phyloP scores from a whole-genome alignment of 2,113 vertebrate species.

The Hyla sarda region DNA sequence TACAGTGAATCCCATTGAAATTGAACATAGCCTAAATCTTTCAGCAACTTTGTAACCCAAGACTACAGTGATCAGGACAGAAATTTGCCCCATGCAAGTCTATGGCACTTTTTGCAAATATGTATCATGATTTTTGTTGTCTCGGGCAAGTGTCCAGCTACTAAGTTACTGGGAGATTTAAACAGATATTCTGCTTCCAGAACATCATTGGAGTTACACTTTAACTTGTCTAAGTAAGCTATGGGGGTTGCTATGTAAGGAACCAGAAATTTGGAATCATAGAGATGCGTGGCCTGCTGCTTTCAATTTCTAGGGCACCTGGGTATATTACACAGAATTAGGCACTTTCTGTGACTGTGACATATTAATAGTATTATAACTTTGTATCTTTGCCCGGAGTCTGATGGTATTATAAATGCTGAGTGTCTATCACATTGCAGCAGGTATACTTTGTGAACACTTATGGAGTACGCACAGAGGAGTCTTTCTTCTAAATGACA shows the following conservation, averaged over 20 bases:
- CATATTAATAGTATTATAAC: background rate
- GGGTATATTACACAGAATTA: background rate
- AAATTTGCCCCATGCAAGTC: too few species aligned
- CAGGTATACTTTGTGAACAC: background rate
- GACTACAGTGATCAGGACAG: too few species aligned
- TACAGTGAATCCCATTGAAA: too few species aligned
- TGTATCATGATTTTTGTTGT: too few species aligned
- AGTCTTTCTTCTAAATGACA: slow-evolving; percentile 2
- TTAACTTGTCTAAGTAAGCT: background rate
- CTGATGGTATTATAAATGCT: background rate
- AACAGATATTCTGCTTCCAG: too few species aligned
- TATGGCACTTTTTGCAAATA: too few species aligned
- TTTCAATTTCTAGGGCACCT: background rate
- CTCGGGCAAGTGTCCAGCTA: too few species aligned
- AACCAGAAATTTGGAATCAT: background rate
- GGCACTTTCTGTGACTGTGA: background rate
- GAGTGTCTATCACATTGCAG: background rate
- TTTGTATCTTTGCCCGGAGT: background rate
- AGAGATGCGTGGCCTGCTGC: background rate
- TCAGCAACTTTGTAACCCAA: too few species aligned
- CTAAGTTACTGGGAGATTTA: too few species aligned
- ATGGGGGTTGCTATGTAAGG: background rate
- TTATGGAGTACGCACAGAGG: background rate
- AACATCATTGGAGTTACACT: too few species aligned
- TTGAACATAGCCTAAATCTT: too few species aligned